These are phyloP conservation scores for Equus przewalskii DNA, from an alignment of 2,113 vertebrate genomes.

Conservation along the genomic window DNA sequence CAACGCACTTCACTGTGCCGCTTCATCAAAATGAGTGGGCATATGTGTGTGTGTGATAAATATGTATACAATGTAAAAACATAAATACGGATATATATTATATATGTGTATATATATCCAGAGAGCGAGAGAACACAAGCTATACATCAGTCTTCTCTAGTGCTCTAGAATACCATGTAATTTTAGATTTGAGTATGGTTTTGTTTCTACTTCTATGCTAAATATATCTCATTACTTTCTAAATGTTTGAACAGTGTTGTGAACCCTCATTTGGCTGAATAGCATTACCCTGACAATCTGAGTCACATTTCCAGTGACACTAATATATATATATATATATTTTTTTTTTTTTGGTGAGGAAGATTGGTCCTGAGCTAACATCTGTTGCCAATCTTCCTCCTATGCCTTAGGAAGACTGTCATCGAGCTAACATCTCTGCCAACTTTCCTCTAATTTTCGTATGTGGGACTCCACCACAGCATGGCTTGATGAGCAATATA, in stretches of 20 bases:
- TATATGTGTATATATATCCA: background rate
- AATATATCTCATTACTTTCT: constrained; percentile 7
- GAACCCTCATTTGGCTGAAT: background rate
- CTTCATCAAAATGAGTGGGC: background rate
- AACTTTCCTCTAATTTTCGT: too few relatives aligned
- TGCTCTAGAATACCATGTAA: background rate
- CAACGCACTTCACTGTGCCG: background rate
- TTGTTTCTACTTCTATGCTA: background rate
- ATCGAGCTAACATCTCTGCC: too few relatives aligned
- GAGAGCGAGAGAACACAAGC: background rate
- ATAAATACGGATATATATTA: too few relatives aligned
- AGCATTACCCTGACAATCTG: background rate
- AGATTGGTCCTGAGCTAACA: too few relatives aligned
- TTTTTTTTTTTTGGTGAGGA: too few relatives aligned
- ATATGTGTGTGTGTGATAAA: background rate
- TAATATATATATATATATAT: background rate
- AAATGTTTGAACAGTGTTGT: background rate
- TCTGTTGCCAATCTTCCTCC: too few relatives aligned
- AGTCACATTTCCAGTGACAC: background rate
- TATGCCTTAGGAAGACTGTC: too few relatives aligned
- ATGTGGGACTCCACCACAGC: too few relatives aligned
- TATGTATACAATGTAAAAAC: background rate
- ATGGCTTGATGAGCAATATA: too few relatives aligned
- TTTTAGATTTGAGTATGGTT: background rate
- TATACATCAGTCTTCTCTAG: background rate